These are phyloP conservation scores for Halcyon malimbica DNA, from an alignment of 2,113 vertebrate genomes.

Conservation along the genomic window DNA sequence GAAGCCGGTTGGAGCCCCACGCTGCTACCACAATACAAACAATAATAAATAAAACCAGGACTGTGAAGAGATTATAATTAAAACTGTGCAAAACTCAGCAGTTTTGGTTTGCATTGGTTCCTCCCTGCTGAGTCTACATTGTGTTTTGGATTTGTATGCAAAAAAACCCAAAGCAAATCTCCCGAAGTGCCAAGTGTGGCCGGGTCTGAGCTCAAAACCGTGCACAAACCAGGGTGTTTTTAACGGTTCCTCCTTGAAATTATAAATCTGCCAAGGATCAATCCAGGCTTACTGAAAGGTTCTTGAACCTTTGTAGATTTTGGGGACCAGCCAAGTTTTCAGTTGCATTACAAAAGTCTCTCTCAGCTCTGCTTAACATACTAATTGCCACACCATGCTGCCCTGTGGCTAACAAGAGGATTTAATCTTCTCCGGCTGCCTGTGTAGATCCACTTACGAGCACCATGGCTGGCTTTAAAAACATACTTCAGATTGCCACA, in stretches of 20 bases:
- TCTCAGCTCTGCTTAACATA: constrained; percentile 9
- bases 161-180: constrained; percentile 53
- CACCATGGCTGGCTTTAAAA: not conserved
- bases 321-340: not conserved
- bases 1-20: not conserved
- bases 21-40: constrained; percentile 44
- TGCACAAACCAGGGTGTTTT: not conserved
- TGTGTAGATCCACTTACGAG: not conserved
- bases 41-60: constrained; percentile 64
- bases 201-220: not conserved
- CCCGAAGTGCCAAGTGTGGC: constrained; percentile 14
- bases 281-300: constrained; percentile 17
- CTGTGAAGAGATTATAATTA: constrained; percentile 65
- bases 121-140: constrained; percentile 60
- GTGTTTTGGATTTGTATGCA: constrained; percentile 57
- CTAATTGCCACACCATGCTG: not conserved
- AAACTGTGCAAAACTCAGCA: constrained; percentile 65
- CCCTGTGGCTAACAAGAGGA: not conserved
- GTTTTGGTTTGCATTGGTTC: constrained; percentile 58
- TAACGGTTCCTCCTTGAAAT: constrained; percentile 14
- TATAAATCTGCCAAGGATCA: not conserved
- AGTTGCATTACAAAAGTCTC: constrained; percentile 2
- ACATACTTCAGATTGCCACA: not conserved
- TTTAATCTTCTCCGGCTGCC: not conserved
- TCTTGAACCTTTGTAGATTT: constrained; percentile 8